These are phyloP conservation scores for Adelosebastes latens DNA, from an alignment of 2,797 vertebrate genomes.

Conservation along the genomic window DNA sequence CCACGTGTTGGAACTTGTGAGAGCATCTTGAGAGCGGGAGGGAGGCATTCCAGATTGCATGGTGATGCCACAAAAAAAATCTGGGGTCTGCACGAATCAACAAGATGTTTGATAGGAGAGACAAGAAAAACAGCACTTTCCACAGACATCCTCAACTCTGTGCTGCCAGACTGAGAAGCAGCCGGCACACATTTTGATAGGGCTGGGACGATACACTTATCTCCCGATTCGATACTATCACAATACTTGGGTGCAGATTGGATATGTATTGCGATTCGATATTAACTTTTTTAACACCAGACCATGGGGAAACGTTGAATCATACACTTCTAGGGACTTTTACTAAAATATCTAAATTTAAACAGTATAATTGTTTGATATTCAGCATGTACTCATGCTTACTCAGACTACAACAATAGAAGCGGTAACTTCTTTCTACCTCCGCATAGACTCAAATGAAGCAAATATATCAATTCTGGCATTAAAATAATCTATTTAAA, in stretches of 20 bases:
- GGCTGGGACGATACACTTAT: accelerated
- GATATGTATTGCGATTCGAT: no score
- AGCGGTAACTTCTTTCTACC: no score
- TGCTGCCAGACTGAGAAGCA: not conserved
- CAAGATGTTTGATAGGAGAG: constrained; percentile 40
- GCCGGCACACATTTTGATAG: not conserved
- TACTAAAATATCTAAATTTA: no score
- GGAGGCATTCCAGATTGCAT: constrained; percentile 58
- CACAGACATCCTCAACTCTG: constrained; percentile 12
- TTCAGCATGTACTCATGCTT: no score
- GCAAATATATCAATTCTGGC: no score
- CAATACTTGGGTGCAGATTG: accelerated
- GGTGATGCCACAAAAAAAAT: constrained; percentile 49
- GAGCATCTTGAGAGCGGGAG: constrained; percentile 38
- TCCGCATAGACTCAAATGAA: no score
- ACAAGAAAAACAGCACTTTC: constrained; percentile 19
- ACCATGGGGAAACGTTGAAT: no score
- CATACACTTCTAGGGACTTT: no score
- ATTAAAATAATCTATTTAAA: not conserved
- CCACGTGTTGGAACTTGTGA: constrained; percentile 67
- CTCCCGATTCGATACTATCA: accelerated
- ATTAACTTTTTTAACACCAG: no score
- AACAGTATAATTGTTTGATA: no score
- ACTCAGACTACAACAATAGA: no score
- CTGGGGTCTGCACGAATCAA: constrained; percentile 14